Conservation (phyloP, 2,888 invertebrate species). For the Xestia sexstrigata region DNA sequence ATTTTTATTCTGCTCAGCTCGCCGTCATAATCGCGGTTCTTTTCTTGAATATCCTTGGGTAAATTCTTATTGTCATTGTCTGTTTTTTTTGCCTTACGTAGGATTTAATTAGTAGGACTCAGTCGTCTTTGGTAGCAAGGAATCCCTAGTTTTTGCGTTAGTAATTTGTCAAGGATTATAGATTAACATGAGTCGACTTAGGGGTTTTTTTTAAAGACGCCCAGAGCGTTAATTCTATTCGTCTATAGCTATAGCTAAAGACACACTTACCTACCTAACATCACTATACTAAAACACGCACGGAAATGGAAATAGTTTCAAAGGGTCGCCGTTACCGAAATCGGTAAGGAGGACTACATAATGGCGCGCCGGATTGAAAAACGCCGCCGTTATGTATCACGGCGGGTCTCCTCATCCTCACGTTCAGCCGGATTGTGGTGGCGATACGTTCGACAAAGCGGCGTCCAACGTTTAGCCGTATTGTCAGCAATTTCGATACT, state of each 20-base stretch:
- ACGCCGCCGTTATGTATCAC: too few relatives aligned
- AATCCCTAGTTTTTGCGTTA: slow-evolving; percentile 18
- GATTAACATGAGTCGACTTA: background rate
- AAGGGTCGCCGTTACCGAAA: too few relatives aligned
- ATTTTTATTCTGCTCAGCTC: slow-evolving; percentile 62
- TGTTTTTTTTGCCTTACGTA: slow-evolving; percentile 41
- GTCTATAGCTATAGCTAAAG: background rate
- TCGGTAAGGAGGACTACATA: too few relatives aligned
- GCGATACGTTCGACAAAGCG: too few relatives aligned
- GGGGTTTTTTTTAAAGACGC: background rate
- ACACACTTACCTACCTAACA: background rate
- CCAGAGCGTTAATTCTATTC: background rate
- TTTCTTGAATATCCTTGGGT: slow-evolving; percentile 59
- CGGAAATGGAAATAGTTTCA: too few relatives aligned
- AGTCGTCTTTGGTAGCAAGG: slow-evolving; percentile 13
- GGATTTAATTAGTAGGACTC: slow-evolving; percentile 24
- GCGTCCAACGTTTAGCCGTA: too few relatives aligned
- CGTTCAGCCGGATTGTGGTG: too few relatives aligned
- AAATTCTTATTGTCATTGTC: slow-evolving; percentile 55
- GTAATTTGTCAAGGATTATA: background rate
- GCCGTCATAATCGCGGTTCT: slow-evolving; percentile 45
- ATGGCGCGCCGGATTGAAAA: too few relatives aligned
- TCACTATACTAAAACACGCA: too few relatives aligned
- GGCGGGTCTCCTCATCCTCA: too few relatives aligned
- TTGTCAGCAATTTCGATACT: too few relatives aligned